These are phyloP conservation scores for Tympanoctomys barrerae DNA, from an alignment of 2,797 vertebrate species.

Conservation along the genomic window DNA sequence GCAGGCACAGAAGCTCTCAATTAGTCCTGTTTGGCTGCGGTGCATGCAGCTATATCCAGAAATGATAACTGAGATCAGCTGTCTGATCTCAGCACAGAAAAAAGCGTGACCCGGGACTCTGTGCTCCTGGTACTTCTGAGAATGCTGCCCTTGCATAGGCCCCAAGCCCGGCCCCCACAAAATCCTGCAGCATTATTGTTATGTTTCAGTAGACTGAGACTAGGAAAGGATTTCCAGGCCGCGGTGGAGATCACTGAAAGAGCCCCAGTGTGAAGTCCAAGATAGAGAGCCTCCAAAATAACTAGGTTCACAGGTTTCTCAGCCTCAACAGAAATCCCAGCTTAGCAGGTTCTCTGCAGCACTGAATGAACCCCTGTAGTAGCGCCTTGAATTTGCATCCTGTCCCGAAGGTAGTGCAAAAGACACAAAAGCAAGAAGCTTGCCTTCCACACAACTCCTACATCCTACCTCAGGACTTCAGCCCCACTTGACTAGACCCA, in stretches of 20 bases:
- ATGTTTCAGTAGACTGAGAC: not conserved
- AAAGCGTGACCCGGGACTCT: not conserved
- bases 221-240: not conserved
- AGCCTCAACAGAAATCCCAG: not conserved
- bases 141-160: not conserved
- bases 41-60: constrained; percentile 24
- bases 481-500: not conserved
- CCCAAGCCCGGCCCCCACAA: not conserved
- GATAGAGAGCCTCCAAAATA: not conserved
- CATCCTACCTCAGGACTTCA: not conserved
- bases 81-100: not conserved
- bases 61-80: not conserved
- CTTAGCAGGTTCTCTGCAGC: not conserved
- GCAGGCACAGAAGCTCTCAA: constrained; percentile 63
- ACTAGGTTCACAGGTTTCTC: not conserved
- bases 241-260: not conserved
- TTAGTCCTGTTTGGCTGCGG: constrained; percentile 73
- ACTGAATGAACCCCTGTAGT: not conserved
- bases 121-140: not conserved
- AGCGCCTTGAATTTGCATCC: not conserved
- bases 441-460: not conserved
- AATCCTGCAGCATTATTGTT: not conserved
- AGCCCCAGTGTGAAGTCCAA: not conserved
- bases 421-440: not conserved
- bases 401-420: not conserved